Evolutionary conservation across 2,797 vertebrate species (phyloP).

Genomic region (Coluber constrictor): DNA sequence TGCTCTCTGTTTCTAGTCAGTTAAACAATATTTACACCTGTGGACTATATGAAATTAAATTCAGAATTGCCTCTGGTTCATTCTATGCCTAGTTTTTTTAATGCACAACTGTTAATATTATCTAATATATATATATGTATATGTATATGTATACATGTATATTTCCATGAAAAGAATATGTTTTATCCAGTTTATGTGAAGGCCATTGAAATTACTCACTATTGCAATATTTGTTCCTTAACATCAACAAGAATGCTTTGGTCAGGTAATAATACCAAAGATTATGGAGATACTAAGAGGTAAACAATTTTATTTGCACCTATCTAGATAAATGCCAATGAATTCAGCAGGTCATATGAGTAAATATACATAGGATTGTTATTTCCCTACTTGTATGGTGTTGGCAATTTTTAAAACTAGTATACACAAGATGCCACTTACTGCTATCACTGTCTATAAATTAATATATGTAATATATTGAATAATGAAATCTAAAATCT

Average conservation of each 20-base stretch:
- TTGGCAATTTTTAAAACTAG: constrained; percentile 41
- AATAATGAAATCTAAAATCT: constrained; percentile 59
- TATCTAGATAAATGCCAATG: not conserved
- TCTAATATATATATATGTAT: not conserved
- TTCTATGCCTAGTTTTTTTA: not conserved
- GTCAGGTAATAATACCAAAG: not conserved
- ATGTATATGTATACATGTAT: not conserved
- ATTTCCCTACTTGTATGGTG: constrained; percentile 6
- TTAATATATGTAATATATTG: constrained; percentile 51
- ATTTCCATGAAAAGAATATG: not conserved
- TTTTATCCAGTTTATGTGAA: not conserved
- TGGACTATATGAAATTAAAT: not conserved
- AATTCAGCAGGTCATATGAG: not conserved
- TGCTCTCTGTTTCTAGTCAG: not conserved
- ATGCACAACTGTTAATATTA: not conserved
- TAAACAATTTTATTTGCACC: constrained; percentile 17
- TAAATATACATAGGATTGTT: not conserved
- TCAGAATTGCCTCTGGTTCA: not conserved
- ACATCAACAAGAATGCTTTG: not conserved
- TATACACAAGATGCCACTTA: constrained; percentile 43
- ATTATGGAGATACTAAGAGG: constrained; percentile 14
- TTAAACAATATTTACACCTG: not conserved
- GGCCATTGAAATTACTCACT: not conserved
- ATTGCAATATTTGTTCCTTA: not conserved
- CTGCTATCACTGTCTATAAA: constrained; percentile 55